These are phyloP conservation scores for Tenebrio molitor DNA, from an alignment of 1,140 invertebrate genomes.

Conservation along the genomic window DNA sequence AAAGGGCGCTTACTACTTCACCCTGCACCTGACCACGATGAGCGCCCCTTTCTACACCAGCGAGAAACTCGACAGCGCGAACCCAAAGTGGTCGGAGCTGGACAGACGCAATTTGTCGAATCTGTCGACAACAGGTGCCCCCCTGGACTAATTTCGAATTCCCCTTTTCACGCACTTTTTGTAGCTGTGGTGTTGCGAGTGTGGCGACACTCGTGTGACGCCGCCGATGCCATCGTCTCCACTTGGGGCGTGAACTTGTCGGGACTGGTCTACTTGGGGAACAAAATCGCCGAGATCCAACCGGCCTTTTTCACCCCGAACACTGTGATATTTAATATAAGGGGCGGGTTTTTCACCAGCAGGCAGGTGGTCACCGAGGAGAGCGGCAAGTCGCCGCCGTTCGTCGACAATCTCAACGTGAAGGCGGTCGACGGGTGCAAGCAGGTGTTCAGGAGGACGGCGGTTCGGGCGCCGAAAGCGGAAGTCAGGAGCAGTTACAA, in stretches of 20 bases:
- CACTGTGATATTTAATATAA: conserved; percentile 89
- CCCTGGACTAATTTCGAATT: too few relatives aligned
- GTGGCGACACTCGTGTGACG: conserved; percentile 67
- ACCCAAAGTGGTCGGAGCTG: conserved; percentile 83
- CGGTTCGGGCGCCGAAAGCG: conserved; percentile 67
- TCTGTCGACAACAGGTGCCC: conserved; percentile 46
- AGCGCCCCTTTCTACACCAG: conserved; percentile 90
- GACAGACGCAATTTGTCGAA: conserved; percentile 62
- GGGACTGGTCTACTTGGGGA: conserved; percentile 83
- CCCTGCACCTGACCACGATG: conserved; percentile 83
- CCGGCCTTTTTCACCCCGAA: conserved; percentile 81
- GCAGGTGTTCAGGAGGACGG: conserved; percentile 58
- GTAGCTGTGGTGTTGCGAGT: conserved; percentile 72
- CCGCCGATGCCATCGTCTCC: conserved; percentile 73
- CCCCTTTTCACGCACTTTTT: not conserved
- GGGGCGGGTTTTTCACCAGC: conserved; percentile 85
- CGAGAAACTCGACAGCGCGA: conserved; percentile 79
- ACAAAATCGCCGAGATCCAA: conserved; percentile 79
- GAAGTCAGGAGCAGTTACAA: conserved; percentile 83
- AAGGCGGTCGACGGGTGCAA: conserved; percentile 54
- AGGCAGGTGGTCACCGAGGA: conserved; percentile 63
- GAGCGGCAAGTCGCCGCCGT: conserved; percentile 58
- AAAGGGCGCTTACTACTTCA: conserved; percentile 78
- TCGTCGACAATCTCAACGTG: conserved; percentile 61
- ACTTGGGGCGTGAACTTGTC: conserved; percentile 90